Conservation (phyloP, 2,888 invertebrate species). For the Lochmaea capreae region DNA sequence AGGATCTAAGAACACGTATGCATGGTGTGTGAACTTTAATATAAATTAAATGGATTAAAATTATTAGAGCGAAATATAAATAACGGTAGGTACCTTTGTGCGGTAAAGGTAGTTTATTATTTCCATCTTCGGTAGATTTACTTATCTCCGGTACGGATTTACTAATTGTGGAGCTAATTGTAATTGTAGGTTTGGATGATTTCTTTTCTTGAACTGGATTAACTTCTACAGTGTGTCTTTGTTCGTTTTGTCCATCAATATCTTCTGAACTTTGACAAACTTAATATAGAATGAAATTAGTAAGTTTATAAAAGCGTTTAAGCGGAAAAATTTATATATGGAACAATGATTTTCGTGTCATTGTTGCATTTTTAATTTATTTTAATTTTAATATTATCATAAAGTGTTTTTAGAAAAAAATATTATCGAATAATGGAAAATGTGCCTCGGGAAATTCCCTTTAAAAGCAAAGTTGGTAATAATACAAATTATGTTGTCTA, state of each 20-base stretch:
- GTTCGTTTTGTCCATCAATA: neutral
- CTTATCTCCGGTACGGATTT: neutral
- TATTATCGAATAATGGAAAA: neutral
- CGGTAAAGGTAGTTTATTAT: neutral
- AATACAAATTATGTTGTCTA: neutral
- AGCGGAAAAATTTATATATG: neutral
- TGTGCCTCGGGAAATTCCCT: neutral
- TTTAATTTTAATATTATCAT: no score
- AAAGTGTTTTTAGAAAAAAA: no score
- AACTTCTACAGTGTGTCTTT: neutral
- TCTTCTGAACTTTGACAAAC: neutral
- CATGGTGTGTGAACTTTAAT: neutral
- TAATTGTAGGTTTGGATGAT: neutral
- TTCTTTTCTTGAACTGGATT: neutral
- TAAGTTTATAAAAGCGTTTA: neutral
- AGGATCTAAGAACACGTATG: neutral
- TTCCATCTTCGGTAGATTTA: neutral
- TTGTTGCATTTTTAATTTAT: no score
- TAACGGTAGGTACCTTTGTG: constrained; percentile 3
- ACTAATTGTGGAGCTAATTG: neutral
- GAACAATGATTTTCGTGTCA: no score
- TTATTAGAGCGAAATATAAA: constrained; percentile 8
- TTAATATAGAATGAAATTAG: neutral
- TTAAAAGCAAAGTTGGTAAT: neutral
- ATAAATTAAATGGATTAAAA: neutral